Conservation (phyloP, 2,113 vertebrate species). For the Tenebrosternarchus preto region DNA sequence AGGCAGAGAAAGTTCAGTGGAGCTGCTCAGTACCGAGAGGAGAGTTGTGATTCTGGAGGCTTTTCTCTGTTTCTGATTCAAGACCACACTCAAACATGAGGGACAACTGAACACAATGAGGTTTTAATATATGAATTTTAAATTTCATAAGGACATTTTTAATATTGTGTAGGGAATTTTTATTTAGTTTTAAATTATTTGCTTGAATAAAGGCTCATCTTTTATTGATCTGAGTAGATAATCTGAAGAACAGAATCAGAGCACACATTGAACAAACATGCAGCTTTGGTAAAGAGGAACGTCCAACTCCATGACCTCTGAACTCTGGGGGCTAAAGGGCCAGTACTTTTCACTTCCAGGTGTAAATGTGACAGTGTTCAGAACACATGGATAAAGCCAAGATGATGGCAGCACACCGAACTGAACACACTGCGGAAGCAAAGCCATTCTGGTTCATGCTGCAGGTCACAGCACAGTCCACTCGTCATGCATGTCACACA, state of each 20-base stretch:
- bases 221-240: background rate
- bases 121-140: no score
- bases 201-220: background rate
- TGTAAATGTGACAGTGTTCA: no score
- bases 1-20: no score
- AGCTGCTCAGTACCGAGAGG: no score
- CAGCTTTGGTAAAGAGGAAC: background rate
- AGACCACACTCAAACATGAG: background rate
- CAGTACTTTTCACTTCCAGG: no score
- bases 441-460: background rate
- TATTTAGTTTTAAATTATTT: no score
- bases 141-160: no score
- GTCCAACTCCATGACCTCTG: background rate
- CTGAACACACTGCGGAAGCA: background rate
- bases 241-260: background rate
- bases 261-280: background rate
- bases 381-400: background rate
- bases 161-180: no score
- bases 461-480: background rate
- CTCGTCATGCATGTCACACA: conserved; percentile 13
- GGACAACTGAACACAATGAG: background rate
- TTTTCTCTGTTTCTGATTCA: background rate
- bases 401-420: background rate
- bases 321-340: no score
- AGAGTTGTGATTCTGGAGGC: no score